Conservation (phyloP, 2,113 vertebrate genomes). For the Serilophus lunatus region DNA sequence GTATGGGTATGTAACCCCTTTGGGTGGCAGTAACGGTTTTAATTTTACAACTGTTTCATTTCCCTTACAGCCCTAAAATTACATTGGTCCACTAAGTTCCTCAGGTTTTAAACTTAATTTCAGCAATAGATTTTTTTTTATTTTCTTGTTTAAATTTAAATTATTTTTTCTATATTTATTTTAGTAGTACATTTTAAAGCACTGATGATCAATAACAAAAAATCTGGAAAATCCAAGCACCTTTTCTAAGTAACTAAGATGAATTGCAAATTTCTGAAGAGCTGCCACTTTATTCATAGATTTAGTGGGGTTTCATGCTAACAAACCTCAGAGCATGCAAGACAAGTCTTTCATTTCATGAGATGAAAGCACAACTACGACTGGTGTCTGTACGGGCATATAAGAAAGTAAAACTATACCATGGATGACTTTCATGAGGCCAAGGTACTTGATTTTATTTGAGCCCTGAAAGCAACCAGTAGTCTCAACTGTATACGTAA, state of each 20-base stretch:
- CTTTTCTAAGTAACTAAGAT: not conserved
- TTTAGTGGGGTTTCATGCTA: not conserved
- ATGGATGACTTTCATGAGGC: not conserved
- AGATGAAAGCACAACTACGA: not conserved
- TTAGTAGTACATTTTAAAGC: not conserved
- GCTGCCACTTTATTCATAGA: not conserved
- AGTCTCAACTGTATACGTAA: not conserved
- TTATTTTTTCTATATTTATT: not conserved
- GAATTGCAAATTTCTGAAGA: not conserved
- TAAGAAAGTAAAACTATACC: not conserved
- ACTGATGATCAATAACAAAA: not conserved
- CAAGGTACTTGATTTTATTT: not conserved
- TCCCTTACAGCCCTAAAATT: not conserved
- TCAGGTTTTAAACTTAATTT: not conserved
- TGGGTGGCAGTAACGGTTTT: not conserved
- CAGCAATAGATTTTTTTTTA: not conserved
- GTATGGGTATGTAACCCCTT: not conserved
- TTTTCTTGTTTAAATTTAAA: not conserved
- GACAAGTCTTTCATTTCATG: not conserved
- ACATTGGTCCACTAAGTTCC: not conserved
- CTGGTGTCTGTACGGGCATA: rapidly evolving
- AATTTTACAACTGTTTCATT: not conserved
- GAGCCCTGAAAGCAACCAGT: not conserved
- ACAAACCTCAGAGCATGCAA: not conserved
- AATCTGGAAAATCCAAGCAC: not conserved